A percentile compares a stretch with the other conserved stretches of the same genome.
phyloP scores from a whole-genome alignment of 2,888 invertebrate genomes.

The Cryptocheilus praepositus region DNA sequence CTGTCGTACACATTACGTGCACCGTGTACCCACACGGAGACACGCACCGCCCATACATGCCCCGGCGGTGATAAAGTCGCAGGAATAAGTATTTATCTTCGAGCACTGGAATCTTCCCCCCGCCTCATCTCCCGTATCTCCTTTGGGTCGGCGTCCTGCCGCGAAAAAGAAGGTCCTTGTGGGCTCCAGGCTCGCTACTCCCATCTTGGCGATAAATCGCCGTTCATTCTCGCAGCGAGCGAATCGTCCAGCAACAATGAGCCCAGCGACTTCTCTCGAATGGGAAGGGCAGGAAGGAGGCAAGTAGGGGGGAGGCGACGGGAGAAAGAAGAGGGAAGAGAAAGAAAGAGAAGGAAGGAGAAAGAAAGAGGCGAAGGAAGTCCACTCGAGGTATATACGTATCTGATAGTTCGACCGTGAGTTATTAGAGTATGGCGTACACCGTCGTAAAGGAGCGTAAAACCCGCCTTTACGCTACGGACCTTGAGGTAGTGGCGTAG shows the following conservation, averaged over 20 bases:
- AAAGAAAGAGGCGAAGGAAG: neutral
- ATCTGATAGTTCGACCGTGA: conserved; percentile 59
- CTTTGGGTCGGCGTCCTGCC: conserved; percentile 49
- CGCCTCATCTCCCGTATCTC: conserved; percentile 21
- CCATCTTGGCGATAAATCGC: conserved; percentile 55
- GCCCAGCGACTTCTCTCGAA: conserved; percentile 24
- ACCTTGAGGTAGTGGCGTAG: conserved; percentile 42
- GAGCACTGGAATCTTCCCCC: conserved; percentile 22
- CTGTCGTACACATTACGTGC: conserved; percentile 25
- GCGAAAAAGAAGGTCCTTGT: conserved; percentile 47
- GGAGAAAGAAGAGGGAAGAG: conserved; percentile 14
- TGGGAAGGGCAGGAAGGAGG: conserved; percentile 10
- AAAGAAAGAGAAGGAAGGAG: conserved; percentile 9
- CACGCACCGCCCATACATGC: conserved; percentile 18
- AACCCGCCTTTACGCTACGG: conserved; percentile 42
- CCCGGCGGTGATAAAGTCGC: conserved; percentile 51
- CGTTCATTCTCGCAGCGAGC: conserved; percentile 54
- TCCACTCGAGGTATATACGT: conserved; percentile 13
- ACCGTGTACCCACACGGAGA: conserved; percentile 8
- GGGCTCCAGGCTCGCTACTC: conserved; percentile 23
- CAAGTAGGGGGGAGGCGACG: conserved; percentile 10
- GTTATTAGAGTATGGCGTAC: conserved; percentile 55
- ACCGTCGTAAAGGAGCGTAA: conserved; percentile 51
- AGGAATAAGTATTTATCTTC: conserved; percentile 52
- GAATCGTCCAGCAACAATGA: conserved; percentile 47